Base-by-base conservation (phyloP, 2,888 invertebrate genomes). In the Tetragnatha montana region DNA sequence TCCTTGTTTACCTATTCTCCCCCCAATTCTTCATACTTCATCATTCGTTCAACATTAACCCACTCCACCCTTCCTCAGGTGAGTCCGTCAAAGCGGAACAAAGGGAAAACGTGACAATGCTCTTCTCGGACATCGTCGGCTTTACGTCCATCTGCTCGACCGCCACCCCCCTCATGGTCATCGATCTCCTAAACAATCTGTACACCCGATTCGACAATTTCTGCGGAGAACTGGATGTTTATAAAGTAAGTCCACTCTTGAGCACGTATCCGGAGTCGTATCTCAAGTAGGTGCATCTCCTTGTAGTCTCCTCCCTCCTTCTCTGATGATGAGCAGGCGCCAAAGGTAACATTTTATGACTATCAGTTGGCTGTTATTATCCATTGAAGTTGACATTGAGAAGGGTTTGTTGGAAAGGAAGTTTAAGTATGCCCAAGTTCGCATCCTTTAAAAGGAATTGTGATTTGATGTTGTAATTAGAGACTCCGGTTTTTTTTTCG, bases 121-220 rank as follows among this genome's bases (percentile, higher is more conserved):
- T 98, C 78, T 98, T 98, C 94, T 98, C 98, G 92, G 98, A 98
- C 93, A 98, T 98, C 86, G 98, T 98, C 0, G 98, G 98, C 22
- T 98, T 98, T 94, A 98, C 98, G 0, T 97, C 97, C 68, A 98
- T 98, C 93, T 98, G 98, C 93, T 97, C 98, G 0, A 97, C 97
- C 0, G 97, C 98, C 22, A 98, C 98, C 0, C 98, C 98, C 0
- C 97, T 98, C 95, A 97, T 97, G 97, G 97, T 98, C 76, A 98
- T 98, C 92, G 97, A 96, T 92, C 98, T 98, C 98, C 95, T 98
- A 80, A 97, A 98, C 93, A 96, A 96, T 92, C 94, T 98, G 79
- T 98, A 98, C 94, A 97, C 97, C 93, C 96, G 97, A 92, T 98
- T 98, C 93, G 98, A 98, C 93, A 95, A 96, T 74, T 98, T 96